Percentiles rank a stretch among this genome's conserved stretches.
Evolutionary conservation across 1,140 invertebrate species (phyloP).

Genomic region (Bombus pascuorum): DNA sequence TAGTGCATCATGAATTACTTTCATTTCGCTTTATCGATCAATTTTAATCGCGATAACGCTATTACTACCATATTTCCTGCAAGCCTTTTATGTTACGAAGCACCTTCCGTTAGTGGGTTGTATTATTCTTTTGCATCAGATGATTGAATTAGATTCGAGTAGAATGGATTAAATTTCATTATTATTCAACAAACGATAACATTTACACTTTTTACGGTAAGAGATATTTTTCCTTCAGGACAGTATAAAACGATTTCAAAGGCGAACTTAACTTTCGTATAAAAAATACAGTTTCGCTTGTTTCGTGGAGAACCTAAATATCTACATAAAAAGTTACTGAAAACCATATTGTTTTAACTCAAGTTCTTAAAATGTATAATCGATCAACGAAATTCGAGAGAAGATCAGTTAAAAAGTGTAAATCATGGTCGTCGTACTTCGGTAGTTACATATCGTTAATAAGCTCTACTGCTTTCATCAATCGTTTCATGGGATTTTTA

Average conservation of each 20-base stretch:
- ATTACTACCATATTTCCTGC: constrained; percentile 10
- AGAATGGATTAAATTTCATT: constrained; percentile 37
- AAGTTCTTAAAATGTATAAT: background rate
- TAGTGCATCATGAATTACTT: background rate
- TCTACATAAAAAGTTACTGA: background rate
- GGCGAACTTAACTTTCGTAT: background rate
- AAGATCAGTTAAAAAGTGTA: background rate
- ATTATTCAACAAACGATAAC: constrained; percentile 28
- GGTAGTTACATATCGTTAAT: constrained; percentile 58
- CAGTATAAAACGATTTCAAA: background rate
- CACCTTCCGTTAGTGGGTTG: background rate
- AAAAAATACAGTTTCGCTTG: background rate
- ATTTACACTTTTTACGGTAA: constrained; percentile 7
- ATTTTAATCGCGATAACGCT: constrained; percentile 54
- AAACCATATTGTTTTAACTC: background rate
- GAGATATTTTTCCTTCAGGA: background rate
- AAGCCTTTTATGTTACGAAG: constrained; percentile 9
- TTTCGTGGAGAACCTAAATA: background rate
- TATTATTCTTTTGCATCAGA: background rate
- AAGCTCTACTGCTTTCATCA: constrained; percentile 31
- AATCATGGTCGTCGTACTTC: constrained; percentile 45
- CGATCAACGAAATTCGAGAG: background rate
- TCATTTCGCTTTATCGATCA: constrained; percentile 20
- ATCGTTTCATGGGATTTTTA: constrained; percentile 55
- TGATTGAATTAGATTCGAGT: constrained; percentile 14